phyloP scores from a whole-genome alignment of 2,113 vertebrate genomes.

The Prunella himalayana region DNA sequence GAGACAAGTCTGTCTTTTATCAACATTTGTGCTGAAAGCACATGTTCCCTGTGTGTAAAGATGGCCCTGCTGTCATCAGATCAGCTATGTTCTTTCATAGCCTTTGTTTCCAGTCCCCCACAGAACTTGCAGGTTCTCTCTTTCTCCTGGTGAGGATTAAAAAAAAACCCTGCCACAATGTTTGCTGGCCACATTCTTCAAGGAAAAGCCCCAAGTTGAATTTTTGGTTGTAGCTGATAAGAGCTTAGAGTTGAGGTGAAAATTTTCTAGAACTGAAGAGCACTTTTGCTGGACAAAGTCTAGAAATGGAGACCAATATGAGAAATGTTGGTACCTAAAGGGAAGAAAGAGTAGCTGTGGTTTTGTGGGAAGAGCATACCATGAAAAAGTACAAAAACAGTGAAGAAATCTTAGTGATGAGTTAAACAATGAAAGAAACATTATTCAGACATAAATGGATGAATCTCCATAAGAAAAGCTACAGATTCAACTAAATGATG shows the following conservation, averaged over 20 bases:
- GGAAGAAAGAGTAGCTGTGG: neutral
- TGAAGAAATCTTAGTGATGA: neutral
- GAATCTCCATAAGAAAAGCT: neutral
- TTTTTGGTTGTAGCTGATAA: neutral
- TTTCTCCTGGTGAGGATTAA: neutral
- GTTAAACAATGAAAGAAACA: neutral
- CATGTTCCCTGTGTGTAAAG: rapidly evolving
- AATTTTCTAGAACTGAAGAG: neutral
- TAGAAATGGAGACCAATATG: neutral
- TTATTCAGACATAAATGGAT: neutral
- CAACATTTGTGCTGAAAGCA: neutral
- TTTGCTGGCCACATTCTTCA: neutral
- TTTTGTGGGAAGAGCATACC: neutral
- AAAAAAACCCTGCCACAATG: rapidly evolving
- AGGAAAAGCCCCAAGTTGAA: neutral
- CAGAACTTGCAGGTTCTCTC: neutral
- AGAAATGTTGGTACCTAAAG: neutral
- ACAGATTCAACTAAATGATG: neutral
- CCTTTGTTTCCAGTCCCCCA: neutral
- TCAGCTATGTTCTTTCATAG: neutral
- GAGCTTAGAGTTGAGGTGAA: neutral
- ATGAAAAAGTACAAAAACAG: neutral
- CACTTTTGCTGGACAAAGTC: neutral
- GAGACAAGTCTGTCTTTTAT: neutral
- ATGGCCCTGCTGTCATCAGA: neutral